Conservation (phyloP, 2,113 vertebrate species). For the Eupsittula cactorum region DNA sequence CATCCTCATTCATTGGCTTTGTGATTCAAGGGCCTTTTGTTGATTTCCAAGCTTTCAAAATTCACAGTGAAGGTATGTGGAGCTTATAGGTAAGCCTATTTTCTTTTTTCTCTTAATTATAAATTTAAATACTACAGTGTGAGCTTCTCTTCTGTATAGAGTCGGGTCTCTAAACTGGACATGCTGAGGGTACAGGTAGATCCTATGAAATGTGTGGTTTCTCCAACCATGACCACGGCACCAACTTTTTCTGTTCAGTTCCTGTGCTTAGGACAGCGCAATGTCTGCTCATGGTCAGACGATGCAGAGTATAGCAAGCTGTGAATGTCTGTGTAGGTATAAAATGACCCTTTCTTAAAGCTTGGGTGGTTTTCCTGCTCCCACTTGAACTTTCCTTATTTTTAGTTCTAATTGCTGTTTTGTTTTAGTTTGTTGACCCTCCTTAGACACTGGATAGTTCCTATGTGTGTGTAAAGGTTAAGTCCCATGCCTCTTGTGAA, state of each 20-base stretch:
- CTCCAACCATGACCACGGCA: neutral
- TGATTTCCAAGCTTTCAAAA: neutral
- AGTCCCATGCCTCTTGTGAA: neutral
- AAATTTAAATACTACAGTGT: neutral
- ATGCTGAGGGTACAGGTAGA: neutral
- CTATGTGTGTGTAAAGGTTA: neutral
- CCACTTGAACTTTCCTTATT: neutral
- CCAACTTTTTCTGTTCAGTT: neutral
- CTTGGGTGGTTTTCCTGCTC: neutral
- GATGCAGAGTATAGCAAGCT: neutral
- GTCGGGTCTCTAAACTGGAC: neutral
- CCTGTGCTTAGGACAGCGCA: neutral
- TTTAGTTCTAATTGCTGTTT: neutral
- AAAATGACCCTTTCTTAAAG: neutral
- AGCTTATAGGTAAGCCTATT: neutral
- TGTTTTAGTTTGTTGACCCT: neutral
- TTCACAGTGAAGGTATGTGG: neutral
- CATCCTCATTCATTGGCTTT: neutral
- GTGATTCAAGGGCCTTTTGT: neutral
- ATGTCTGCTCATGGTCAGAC: rapidly evolving
- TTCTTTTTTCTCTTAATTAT: neutral
- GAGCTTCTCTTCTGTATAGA: neutral
- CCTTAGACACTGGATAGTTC: neutral
- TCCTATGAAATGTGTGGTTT: neutral
- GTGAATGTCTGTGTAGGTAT: neutral